Base-by-base conservation (phyloP, 1,140 invertebrate genomes). In the Drosophila elegans region DNA sequence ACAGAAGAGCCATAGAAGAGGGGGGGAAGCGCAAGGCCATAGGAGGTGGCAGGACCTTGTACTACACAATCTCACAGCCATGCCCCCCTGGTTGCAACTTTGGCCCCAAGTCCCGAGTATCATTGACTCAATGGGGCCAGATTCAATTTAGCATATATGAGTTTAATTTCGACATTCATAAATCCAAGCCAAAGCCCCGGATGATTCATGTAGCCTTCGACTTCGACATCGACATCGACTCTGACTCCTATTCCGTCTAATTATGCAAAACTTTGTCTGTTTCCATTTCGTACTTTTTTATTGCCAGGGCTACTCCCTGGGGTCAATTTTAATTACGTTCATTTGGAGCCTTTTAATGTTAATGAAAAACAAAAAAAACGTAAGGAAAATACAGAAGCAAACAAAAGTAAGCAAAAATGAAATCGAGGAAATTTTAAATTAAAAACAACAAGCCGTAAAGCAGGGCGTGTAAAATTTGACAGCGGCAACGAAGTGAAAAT, bases 281-380 rank as follows among this genome's bases (percentile, higher is more conserved):
- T 73, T 64, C 42, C 49, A 48, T 39, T 62, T 54, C 52, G 49
- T 42, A 56, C 62, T 44, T 60, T 60, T 77, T 82, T 74, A 54
- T 52, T 68, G 49, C 41, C 64, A 36, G 63, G 56, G 63, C 73
- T 66, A 64, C 74, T 79, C 84, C 74, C 77, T 77, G 84, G 84
- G 84, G 84, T 89, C 84, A 89, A 89, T 89, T 89, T 89, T 90
- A 89, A 89, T 89, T 89, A 84, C 84, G 77, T 62, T 89, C 84
- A 89, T 89, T 89, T 72, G 57, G 74, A 68, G 74, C 74, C 62
- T 78, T 78, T 78, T 78, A 78, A 78, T 78, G 69, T 51, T 78
- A 82, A 78, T 78, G 67, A 63, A 77, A 71, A 63, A 66, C 36
- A 27, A 56, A 66, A 69, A 13, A 68, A 55, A 29, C 48, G 29